A percentile compares a stretch with the other conserved stretches of the same genome.
phyloP scores from a whole-genome alignment of 2,113 vertebrate species.

The Cavia porcellus region DNA sequence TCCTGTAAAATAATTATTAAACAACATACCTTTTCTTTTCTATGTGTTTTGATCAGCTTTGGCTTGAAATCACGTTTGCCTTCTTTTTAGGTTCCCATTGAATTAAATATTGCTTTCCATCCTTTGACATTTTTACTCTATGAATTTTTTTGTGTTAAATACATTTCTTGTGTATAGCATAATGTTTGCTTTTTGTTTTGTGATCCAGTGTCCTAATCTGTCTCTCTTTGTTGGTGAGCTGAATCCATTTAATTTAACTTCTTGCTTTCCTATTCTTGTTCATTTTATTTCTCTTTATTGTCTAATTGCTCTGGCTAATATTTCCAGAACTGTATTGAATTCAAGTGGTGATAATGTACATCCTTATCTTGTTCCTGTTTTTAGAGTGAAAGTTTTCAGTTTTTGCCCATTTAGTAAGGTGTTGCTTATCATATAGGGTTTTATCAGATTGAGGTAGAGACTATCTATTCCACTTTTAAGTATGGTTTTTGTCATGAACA shows the following conservation, averaged over 20 bases:
- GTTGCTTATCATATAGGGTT: no score
- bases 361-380: no score
- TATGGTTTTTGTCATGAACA: no score
- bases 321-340: no score
- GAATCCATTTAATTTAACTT: background rate
- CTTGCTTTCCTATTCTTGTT: no score
- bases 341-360: no score
- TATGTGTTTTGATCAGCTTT: background rate
- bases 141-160: background rate
- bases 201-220: background rate
- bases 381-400: no score
- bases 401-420: no score
- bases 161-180: background rate
- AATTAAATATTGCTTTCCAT: background rate
- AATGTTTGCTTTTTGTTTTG: background rate
- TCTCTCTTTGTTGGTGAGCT: background rate
- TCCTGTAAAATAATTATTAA: background rate
- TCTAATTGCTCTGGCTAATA: no score
- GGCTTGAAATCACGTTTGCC: background rate
- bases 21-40: background rate
- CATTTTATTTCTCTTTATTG: no score
- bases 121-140: background rate
- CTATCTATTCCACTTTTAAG: no score
- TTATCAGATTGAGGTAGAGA: no score
- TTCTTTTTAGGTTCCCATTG: background rate